Evolutionary conservation across 1,140 invertebrate genomes (phyloP).

Genomic region (Pseudomyrmex cubaensis): DNA sequence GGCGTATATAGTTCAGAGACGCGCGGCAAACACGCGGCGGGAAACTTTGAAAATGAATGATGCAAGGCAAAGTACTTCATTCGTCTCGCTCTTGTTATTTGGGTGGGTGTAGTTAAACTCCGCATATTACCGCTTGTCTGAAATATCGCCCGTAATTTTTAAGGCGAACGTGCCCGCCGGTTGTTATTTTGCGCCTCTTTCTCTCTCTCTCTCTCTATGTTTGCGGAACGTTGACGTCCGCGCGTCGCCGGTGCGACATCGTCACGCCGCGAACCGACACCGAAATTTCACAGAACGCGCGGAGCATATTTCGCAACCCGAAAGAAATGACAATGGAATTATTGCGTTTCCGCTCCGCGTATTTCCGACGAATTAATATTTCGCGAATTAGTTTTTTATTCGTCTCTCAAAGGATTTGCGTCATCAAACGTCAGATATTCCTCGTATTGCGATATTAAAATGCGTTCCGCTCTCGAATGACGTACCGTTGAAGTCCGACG

Average conservation of each 20-base stretch:
- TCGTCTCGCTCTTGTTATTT: conserved; percentile 81
- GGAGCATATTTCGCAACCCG: conserved; percentile 32
- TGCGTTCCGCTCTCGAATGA: neutral
- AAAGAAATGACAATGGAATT: conserved; percentile 1
- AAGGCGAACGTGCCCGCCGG: conserved; percentile 73
- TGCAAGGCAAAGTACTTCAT: conserved; percentile 81
- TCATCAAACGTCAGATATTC: neutral
- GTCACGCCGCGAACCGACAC: conserved; percentile 4
- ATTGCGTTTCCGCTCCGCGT: conserved; percentile 32
- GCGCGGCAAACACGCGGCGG: conserved; percentile 68
- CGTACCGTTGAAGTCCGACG: neutral
- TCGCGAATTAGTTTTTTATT: neutral
- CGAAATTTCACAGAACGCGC: conserved; percentile 58
- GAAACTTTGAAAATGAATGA: conserved; percentile 77
- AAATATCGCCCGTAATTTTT: conserved; percentile 79
- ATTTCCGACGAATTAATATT: conserved; percentile 41
- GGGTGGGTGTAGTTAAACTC: conserved; percentile 79
- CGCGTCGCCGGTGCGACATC: neutral
- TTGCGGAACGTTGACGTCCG: conserved; percentile 30
- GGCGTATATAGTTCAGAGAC: conserved; percentile 60
- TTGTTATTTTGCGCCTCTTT: conserved; percentile 33
- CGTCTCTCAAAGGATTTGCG: neutral
- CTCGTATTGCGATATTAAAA: neutral
- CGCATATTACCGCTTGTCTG: conserved; percentile 75
- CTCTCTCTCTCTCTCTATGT: conserved; percentile 20